Base-by-base conservation (phyloP, 2,888 invertebrate genomes). In the Dryocosmus kuriphilus region DNA sequence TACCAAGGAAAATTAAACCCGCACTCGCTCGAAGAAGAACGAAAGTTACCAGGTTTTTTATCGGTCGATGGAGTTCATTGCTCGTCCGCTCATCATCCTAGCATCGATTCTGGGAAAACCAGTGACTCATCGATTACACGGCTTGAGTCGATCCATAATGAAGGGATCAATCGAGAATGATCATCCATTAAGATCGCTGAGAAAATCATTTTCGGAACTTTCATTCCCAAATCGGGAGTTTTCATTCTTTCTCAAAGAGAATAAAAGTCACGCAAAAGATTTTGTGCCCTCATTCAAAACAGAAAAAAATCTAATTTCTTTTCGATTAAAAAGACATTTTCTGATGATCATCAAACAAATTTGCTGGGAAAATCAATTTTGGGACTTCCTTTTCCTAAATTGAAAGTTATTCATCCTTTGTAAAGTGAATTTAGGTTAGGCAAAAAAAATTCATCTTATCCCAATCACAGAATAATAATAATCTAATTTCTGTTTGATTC, bases 71-170 rank as follows among this genome's bases (percentile, higher is more conserved):
- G 41, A 61, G 75, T 61, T 75, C 62, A 30, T 55, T 62, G 75
- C 75, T 75, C 75, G 75, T 62, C 38, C 41, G 60, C 61, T 75
- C 61, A 75, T 41, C 61, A 61, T 75, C 19, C 22, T 61, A 62
- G 41, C 75, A 61, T 75, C 41, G 38, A 60, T 75, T 61, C 75
- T 75, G 27, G 46, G 46, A 62, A 62, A 61, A 46, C 41, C 75
- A 46, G 62, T 75, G 75, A 62, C 62, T 75, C 75, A 75, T 75
- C 75, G 62, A 62, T 75, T 75, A 62, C 19, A 30, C 41, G 27
- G 41, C 24, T 6, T 57, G 5, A 57, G 24, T 35, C 75, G 38
- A 41, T 75, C 41, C 75, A 61, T 75, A 75, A 75, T 75, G 41
- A 61, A 30, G 46, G 62, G 51, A 61, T 75, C 75, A 27, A 27